Conservation (phyloP, 2,888 invertebrate genomes). For the Brenthis daphne region DNA sequence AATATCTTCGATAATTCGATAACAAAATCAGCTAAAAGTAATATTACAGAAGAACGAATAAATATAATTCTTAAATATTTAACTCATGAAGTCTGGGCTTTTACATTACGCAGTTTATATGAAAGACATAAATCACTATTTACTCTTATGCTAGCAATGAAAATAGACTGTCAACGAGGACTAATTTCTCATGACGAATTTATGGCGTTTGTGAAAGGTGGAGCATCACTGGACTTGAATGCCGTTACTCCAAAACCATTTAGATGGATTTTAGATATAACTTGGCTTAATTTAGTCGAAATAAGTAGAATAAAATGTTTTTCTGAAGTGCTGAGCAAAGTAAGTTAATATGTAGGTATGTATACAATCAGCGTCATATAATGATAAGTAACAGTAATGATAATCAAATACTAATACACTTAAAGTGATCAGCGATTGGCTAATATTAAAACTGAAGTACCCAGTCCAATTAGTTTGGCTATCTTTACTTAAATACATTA, state of each 20-base stretch:
- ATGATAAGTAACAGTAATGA: too few species aligned
- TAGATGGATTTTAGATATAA: constrained; percentile 96
- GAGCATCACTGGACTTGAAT: constrained; percentile 95
- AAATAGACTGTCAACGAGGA: constrained; percentile 93
- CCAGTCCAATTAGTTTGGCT: too few species aligned
- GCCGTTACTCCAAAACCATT: constrained; percentile 96
- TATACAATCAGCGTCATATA: too few species aligned
- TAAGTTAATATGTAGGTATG: constrained; percentile 51
- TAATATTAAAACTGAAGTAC: too few species aligned
- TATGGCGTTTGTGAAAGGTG: constrained; percentile 97
- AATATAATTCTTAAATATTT: constrained; percentile 93
- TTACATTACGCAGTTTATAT: constrained; percentile 95
- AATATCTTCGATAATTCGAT: constrained; percentile 97
- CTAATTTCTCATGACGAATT: constrained; percentile 95
- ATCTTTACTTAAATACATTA: too few species aligned
- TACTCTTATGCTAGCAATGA: constrained; percentile 96
- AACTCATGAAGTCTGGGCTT: constrained; percentile 95
- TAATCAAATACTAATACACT: too few species aligned
- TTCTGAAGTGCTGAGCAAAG: constrained; percentile 88
- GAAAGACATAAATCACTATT: constrained; percentile 96
- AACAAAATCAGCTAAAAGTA: constrained; percentile 92
- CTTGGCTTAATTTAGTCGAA: constrained; percentile 97
- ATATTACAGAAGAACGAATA: constrained; percentile 92
- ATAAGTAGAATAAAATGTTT: constrained; percentile 93
- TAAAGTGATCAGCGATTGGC: too few species aligned